Evolutionary conservation across 2,113 vertebrate genomes (phyloP).

Genomic region (Suricata suricatta): DNA sequence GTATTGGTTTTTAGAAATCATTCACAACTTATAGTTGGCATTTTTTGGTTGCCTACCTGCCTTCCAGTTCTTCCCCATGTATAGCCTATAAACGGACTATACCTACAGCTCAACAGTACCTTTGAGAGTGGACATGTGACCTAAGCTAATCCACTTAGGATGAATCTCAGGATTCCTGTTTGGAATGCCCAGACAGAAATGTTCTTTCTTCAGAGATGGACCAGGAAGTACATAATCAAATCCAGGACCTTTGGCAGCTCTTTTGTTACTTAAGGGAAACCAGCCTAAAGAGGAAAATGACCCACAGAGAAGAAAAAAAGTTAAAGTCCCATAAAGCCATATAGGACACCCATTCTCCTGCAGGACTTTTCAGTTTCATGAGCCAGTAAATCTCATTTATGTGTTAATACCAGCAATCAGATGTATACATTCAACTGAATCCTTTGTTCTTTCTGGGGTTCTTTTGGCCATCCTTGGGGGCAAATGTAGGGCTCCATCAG

Average conservation of each 20-base stretch:
- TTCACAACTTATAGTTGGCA: background rate
- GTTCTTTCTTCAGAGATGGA: background rate
- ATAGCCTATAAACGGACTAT: background rate
- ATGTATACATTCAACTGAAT: background rate
- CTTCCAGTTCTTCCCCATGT: background rate
- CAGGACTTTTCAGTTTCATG: background rate
- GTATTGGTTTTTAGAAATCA: background rate
- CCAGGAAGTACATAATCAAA: background rate
- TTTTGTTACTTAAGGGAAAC: slow-evolving; percentile 33
- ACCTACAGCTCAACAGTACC: background rate
- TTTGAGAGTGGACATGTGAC: background rate
- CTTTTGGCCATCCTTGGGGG: background rate
- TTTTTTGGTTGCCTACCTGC: background rate
- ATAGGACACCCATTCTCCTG: background rate
- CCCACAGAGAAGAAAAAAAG: background rate
- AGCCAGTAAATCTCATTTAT: background rate
- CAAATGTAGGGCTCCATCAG: background rate
- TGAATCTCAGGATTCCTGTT: background rate
- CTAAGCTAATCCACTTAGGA: background rate
- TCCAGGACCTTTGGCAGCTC: background rate
- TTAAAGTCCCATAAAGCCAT: background rate
- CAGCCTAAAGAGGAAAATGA: background rate
- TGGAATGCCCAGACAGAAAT: background rate
- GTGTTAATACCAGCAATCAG: background rate
- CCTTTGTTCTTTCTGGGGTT: background rate